Evolutionary conservation across 2,113 vertebrate species (phyloP).

Genomic region (Laticauda colubrina): DNA sequence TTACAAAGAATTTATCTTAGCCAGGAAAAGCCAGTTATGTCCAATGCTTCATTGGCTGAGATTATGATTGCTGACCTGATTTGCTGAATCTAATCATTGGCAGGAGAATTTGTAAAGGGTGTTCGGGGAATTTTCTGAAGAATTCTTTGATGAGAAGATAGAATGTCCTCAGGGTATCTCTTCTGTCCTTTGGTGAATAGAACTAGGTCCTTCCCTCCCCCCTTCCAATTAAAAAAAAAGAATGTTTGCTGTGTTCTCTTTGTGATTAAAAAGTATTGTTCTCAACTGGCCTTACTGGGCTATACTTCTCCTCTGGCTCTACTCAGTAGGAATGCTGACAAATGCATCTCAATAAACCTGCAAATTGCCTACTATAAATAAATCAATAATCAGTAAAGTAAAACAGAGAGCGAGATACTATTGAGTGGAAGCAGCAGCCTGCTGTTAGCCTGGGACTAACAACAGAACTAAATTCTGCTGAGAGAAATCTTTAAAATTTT

Average conservation of each 20-base stretch:
- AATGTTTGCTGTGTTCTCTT: background rate
- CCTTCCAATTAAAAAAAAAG: background rate
- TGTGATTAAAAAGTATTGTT: background rate
- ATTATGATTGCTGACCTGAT: background rate
- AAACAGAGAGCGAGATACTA: background rate
- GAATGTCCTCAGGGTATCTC: background rate
- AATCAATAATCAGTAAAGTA: background rate
- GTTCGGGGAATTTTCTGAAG: background rate
- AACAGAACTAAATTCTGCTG: background rate
- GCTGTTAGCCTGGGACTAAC: background rate
- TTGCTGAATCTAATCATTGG: no score
- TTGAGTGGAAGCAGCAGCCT: background rate
- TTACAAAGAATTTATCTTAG: constrained; percentile 2
- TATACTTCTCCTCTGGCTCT: background rate
- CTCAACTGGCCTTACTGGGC: background rate
- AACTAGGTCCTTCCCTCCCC: background rate
- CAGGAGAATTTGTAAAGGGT: background rate
- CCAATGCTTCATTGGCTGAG: background rate
- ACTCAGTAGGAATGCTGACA: background rate
- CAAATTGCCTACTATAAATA: background rate
- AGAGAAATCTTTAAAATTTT: background rate
- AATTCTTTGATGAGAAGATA: background rate
- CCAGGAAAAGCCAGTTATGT: background rate
- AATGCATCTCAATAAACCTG: background rate
- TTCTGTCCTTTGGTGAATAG: background rate